Percentiles rank a stretch among this genome's conserved stretches.
Evolutionary conservation across 2,888 invertebrate species (phyloP).

Genomic region (Drosophila peninsularis): DNA sequence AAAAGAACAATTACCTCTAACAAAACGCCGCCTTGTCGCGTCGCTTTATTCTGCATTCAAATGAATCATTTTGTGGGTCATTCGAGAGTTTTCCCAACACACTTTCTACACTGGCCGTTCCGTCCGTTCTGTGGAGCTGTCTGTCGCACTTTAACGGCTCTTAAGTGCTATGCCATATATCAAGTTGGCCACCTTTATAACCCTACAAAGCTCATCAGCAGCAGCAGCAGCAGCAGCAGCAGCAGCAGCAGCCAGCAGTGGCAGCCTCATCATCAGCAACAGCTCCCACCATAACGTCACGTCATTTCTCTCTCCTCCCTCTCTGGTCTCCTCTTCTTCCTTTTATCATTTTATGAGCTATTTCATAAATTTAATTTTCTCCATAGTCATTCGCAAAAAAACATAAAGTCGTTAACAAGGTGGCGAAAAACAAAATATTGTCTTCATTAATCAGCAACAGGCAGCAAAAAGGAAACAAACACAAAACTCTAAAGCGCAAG

Average conservation of each 20-base stretch:
- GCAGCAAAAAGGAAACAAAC: slow-evolving; percentile 5
- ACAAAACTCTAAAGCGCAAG: slow-evolving; percentile 10
- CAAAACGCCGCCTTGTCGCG: neutral
- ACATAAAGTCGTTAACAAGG: slow-evolving; percentile 61
- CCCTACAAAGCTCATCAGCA: slow-evolving; percentile 30
- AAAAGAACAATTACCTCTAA: neutral
- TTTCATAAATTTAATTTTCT: slow-evolving; percentile 68
- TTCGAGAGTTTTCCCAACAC: slow-evolving; percentile 23
- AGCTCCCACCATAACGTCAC: slow-evolving; percentile 26
- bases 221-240: neutral
- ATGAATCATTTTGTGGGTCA: slow-evolving; percentile 34
- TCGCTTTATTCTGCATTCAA: slow-evolving; percentile 2
- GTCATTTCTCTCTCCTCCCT: slow-evolving; percentile 16
- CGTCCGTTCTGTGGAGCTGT: neutral
- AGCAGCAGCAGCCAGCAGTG: slow-evolving; percentile 7
- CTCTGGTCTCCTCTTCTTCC: neutral
- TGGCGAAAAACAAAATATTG: slow-evolving; percentile 41
- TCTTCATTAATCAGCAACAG: slow-evolving; percentile 67
- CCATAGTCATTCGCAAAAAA: slow-evolving; percentile 36
- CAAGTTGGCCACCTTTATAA: slow-evolving; percentile 59
- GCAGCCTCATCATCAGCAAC: slow-evolving; percentile 17
- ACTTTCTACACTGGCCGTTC: slow-evolving; percentile 6
- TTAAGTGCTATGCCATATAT: slow-evolving; percentile 37
- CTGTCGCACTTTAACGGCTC: slow-evolving; percentile 24
- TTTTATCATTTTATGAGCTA: slow-evolving; percentile 56